Evolutionary conservation across 2,888 invertebrate species (phyloP).

Genomic region (Spicauda simplicius): DNA sequence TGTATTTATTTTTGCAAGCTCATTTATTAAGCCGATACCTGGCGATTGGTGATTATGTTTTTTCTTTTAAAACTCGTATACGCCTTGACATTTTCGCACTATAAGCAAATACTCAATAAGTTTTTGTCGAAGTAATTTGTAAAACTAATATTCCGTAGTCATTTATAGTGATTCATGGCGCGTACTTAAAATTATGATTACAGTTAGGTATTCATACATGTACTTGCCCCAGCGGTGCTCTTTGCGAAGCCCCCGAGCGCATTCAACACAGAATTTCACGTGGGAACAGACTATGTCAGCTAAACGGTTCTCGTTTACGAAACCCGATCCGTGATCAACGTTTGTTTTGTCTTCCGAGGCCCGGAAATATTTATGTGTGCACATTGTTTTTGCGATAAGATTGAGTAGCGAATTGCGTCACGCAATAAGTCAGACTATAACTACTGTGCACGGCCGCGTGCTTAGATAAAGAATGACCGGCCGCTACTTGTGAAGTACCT

Average conservation of each 20-base stretch:
- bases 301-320: slow-evolving; percentile 42
- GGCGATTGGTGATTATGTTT: not conserved
- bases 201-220: slow-evolving; percentile 13
- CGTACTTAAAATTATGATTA: slow-evolving; percentile 8
- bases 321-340: slow-evolving; percentile 24
- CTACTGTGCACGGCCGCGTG: slow-evolving; percentile 31
- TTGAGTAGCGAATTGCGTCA: slow-evolving; percentile 32
- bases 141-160: slow-evolving; percentile 2
- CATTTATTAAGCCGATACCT: not conserved
- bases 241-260: slow-evolving; percentile 26
- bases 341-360: slow-evolving; percentile 32
- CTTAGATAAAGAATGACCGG: slow-evolving; percentile 27
- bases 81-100: not conserved
- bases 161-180: slow-evolving; percentile 15
- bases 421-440: slow-evolving; percentile 33
- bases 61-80: not conserved
- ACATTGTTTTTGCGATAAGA: slow-evolving; percentile 30
- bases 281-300: slow-evolving; percentile 50
- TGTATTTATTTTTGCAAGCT: not conserved
- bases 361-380: slow-evolving; percentile 31
- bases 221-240: not conserved
- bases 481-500: slow-evolving; percentile 24
- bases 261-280: slow-evolving; percentile 40
- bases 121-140: not conserved
- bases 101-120: too few relatives aligned